phyloP scores from a whole-genome alignment of 2,888 invertebrate species.

The Lochmaea crataegi region DNA sequence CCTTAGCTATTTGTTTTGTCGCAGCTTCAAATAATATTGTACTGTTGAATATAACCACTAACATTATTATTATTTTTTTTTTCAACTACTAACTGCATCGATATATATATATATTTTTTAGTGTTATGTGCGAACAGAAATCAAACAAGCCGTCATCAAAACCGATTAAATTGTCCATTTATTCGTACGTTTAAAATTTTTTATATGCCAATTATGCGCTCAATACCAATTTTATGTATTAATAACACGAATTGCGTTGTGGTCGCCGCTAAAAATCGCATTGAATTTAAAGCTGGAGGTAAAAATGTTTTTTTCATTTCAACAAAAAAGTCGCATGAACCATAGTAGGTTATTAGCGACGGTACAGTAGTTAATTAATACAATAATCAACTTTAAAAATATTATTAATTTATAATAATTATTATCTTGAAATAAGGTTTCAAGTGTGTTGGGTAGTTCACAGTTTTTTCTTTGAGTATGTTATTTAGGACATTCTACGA shows the following conservation, averaged over 20 bases:
- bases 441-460: too few relatives aligned
- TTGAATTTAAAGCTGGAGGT: too few relatives aligned
- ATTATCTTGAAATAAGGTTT: too few relatives aligned
- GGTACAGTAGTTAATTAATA: too few relatives aligned
- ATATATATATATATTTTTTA: neutral
- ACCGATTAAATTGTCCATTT: neutral
- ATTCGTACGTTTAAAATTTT: neutral
- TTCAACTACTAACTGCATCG: neutral
- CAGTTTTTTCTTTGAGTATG: too few relatives aligned
- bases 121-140: neutral
- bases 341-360: too few relatives aligned
- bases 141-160: neutral
- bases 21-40: conserved; percentile 26
- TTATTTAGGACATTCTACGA: too few relatives aligned
- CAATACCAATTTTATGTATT: neutral
- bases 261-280: neutral
- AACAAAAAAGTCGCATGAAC: too few relatives aligned
- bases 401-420: too few relatives aligned
- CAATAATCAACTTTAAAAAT: too few relatives aligned
- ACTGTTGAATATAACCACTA: conserved; percentile 36
- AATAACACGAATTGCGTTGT: neutral
- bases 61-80: neutral
- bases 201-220: neutral
- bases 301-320: too few relatives aligned
- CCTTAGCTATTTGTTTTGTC: conserved; percentile 48